Evolutionary conservation across 1,140 invertebrate species (phyloP).

Genomic region (Pachypeltis micranthus): DNA sequence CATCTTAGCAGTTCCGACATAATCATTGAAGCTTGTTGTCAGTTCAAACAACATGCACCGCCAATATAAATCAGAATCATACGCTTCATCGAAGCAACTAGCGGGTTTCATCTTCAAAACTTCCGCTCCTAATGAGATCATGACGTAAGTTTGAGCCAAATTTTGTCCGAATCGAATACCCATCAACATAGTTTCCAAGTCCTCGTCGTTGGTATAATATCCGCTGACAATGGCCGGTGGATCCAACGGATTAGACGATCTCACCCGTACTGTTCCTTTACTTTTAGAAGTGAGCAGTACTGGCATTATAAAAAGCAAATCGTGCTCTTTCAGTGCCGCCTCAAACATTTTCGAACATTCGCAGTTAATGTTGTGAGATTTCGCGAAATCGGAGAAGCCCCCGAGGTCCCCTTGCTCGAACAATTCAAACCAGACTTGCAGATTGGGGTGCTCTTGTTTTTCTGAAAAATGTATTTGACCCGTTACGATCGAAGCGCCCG

Average conservation of each 20-base stretch:
- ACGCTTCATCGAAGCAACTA: constrained; percentile 20
- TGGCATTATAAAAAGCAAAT: constrained; percentile 41
- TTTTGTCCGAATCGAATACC: constrained; percentile 39
- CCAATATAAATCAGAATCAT: constrained; percentile 35
- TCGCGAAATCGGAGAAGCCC: constrained; percentile 37
- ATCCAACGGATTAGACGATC: constrained; percentile 39
- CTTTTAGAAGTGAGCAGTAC: constrained; percentile 37
- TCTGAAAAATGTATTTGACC: constrained; percentile 34
- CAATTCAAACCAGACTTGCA: constrained; percentile 26
- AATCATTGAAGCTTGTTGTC: background rate
- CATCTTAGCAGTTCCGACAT: background rate
- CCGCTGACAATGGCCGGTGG: constrained; percentile 46
- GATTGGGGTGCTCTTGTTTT: constrained; percentile 34
- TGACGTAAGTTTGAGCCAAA: constrained; percentile 43
- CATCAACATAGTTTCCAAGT: constrained; percentile 32
- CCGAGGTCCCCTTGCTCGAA: constrained; percentile 44
- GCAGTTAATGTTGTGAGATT: constrained; percentile 42
- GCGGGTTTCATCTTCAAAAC: background rate
- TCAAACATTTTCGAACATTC: too few species aligned
- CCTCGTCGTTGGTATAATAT: constrained; percentile 34
- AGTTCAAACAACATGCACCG: constrained; percentile 25
- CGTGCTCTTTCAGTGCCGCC: constrained; percentile 35
- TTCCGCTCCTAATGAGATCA: constrained; percentile 37
- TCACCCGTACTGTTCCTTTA: constrained; percentile 37
- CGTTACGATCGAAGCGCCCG: constrained; percentile 32